Base-by-base conservation (phyloP, 2,797 vertebrate genomes). In the Champsocephalus gunnari region DNA sequence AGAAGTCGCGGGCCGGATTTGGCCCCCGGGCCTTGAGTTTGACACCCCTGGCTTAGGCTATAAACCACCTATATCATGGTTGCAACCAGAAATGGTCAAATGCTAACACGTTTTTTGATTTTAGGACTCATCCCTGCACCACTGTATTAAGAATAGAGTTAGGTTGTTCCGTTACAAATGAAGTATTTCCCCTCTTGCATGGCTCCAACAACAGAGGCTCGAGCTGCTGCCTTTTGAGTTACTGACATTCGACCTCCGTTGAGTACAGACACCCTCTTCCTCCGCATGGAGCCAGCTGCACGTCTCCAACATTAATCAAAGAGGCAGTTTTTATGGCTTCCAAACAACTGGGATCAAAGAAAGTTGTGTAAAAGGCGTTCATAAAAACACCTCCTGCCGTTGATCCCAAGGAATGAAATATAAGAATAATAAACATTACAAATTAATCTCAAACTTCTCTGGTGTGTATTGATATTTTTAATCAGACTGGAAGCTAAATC, bases 161-260 rank as follows among this genome's bases (percentile, higher is more conserved):
- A 1, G 21, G 12, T 12, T 12, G 4, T 57, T 67, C 54, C 44
- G 12, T 50, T 55, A 75, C 56, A 58, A 48, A 73, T 48, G 34
- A 51, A 28, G n/a, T 3, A 66, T 45, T 43, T 45, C 38, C 17
- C 38, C 63, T 45, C n/a, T 61, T 12, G 9, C 16, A 9, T 69
- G 41, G 12, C 57, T 24, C 38, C 58, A 71, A 50, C 14, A 80
- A 59, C 45, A 44, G 32, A 12, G 24, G 50, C 73, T 77, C 53
- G 3, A 32, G n/a, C 16, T 34, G 53, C 41, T 66, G 16, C 70
- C 56, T 28, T 80, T 75, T 71, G 73, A 82, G 75, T 48, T 75
- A 19, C 68, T 88, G 87, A 90, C 81, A 77, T 77, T 77, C 87
- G 82, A 87, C 81, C 73, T n/a, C 2, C 0, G 41, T 0, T n/a